phyloP scores from a whole-genome alignment of 2,888 invertebrate genomes.

The Hypolimnas misippus region DNA sequence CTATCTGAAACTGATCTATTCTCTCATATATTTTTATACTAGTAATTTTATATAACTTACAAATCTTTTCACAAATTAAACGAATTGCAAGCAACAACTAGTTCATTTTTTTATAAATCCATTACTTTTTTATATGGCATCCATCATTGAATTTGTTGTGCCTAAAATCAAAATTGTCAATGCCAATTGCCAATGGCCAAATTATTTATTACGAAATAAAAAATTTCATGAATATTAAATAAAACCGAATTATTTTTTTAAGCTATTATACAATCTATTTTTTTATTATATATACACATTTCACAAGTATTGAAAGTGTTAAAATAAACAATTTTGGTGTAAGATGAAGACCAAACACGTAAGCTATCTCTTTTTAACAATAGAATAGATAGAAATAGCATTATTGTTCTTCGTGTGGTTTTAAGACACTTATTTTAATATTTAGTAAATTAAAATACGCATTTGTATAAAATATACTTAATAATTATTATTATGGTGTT shows the following conservation, averaged over 20 bases:
- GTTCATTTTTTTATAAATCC: conserved; percentile 53
- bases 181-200: conserved; percentile 21
- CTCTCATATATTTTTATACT: conserved; percentile 47
- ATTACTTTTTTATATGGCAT: conserved; percentile 50
- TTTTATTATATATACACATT: no score
- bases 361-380: no score
- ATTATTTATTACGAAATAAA: not conserved
- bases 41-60: conserved; percentile 44
- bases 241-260: not conserved
- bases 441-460: no score
- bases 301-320: no score
- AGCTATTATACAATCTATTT: not conserved
- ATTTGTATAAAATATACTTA: no score
- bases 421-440: no score
- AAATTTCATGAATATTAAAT: not conserved
- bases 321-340: not conserved
- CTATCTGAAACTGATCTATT: conserved; percentile 50
- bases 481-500: no score
- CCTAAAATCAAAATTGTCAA: conserved; percentile 26
- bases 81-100: conserved; percentile 49
- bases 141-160: conserved; percentile 42
- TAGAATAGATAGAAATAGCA: no score
- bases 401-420: no score
- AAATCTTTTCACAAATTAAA: conserved; percentile 52
- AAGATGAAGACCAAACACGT: not conserved